Base-by-base conservation (phyloP, 2,888 invertebrate species). In the Sinhomidia bicolor region DNA sequence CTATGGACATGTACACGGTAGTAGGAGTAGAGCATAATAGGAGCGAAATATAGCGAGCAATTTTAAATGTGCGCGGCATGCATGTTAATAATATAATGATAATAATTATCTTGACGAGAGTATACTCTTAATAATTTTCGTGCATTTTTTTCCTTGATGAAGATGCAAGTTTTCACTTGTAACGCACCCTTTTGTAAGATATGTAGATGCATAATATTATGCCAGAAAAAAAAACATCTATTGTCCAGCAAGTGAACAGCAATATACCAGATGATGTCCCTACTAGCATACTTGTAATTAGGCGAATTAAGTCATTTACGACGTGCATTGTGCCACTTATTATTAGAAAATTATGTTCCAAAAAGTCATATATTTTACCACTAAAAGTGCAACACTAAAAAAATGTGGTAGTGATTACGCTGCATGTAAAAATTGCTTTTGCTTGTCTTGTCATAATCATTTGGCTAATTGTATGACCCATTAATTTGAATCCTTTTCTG, bases 51-150 rank as follows among this genome's bases (percentile, higher is more conserved):
- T 62, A 62, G 41, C 23, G 41, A 41, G 44, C 62, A 23, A 23
- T 44, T 12, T 26, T 29, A 83, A 82, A 71, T 71, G 57, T 20
- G 79, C 84, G 88, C 74, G 83, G 79, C 80, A 84, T 88, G 88
- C 84, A 88, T 88, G 84, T 74, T 88, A 84, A 88, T 88, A 88
- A 80, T 74, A 74, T 80, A 84, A 84, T 84, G 80, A 84, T 88
- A 74, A 84, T 88, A 84, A 88, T 88, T 79, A 88, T 84, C 60
- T 41, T 54, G 23, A 57, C 41, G 10, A 20, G 36, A 10, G 7
- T 20, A 54, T 36, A 57, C 78, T 54, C 36, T 74, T 74, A 44
- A 26, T 74, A 47, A 47, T 74, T 47, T 74, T 26, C 10, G 29
- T 26, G 65, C 44, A 68, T 82, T 32, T 68, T 62, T 47, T n/a